phyloP scores from a whole-genome alignment of 2,797 vertebrate genomes.

The Bovichtus variegatus region DNA sequence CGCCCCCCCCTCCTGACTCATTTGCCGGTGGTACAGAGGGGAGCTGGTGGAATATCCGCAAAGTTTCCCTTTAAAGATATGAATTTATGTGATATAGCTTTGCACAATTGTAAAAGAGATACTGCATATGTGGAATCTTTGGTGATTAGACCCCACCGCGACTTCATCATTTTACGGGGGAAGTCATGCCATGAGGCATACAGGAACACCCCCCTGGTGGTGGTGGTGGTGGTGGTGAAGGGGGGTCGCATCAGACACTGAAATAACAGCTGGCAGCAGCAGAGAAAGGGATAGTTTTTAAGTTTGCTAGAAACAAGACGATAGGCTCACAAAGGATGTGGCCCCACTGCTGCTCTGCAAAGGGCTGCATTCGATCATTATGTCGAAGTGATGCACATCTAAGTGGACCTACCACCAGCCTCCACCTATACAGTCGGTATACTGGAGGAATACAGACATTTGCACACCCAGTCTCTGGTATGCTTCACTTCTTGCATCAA shows the following conservation, averaged over 20 bases:
- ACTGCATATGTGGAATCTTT: not conserved
- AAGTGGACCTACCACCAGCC: not conserved
- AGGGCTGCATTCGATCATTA: not conserved
- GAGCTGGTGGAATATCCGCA: too few relatives aligned
- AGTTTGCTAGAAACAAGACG: not conserved
- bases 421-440: not conserved
- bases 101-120: too few relatives aligned
- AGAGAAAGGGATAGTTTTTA: not conserved
- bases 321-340: not conserved
- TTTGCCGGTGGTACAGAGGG: too few relatives aligned
- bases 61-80: not conserved
- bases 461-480: not conserved
- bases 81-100: not conserved
- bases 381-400: not conserved
- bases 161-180: not conserved
- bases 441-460: not conserved
- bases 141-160: not conserved
- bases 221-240: not conserved
- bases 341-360: not conserved
- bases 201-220: not conserved
- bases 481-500: constrained; percentile 20
- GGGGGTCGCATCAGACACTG: not conserved
- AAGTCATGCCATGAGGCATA: not conserved
- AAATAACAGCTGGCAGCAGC: not conserved
- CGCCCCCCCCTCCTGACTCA: too few relatives aligned